Conservation (phyloP, 92 coral and sea anemone genomes). For the Porites lobata region DNA sequence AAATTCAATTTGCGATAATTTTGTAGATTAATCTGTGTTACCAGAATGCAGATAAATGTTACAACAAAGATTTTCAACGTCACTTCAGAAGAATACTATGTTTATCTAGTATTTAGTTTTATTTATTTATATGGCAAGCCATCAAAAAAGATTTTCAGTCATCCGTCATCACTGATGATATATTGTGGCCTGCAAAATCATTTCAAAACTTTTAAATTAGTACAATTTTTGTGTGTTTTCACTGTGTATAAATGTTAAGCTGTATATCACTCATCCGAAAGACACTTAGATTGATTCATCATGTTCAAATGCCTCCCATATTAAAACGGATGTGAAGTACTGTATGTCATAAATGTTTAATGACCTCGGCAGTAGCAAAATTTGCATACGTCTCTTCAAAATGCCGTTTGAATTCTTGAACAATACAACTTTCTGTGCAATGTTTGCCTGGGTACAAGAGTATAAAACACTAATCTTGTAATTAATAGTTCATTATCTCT, state of each 20-base stretch:
- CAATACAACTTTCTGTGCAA: conserved; percentile 1
- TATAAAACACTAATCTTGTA: conserved; percentile 61
- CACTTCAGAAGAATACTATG: background rate
- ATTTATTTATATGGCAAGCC: conserved; percentile 13
- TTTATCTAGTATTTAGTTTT: conserved; percentile 8
- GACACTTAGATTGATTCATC: background rate
- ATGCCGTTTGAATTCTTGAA: background rate
- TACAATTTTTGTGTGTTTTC: too few species aligned
- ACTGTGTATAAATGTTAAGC: background rate
- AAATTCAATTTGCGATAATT: background rate
- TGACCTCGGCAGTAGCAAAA: conserved; percentile 14
- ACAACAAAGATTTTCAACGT: conserved; percentile 5
- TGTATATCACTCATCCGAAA: conserved; percentile 10
- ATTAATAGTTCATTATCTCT: conserved; percentile 76
- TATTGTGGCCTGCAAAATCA: background rate
- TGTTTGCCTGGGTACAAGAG: conserved; percentile 5
- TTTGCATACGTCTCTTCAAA: conserved; percentile 41
- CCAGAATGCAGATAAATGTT: background rate
- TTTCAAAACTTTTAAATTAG: background rate
- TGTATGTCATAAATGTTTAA: conserved; percentile 43
- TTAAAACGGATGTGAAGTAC: background rate
- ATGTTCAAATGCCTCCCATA: conserved; percentile 22
- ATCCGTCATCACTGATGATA: background rate
- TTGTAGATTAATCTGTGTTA: background rate
- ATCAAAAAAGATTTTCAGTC: background rate